Base-by-base conservation (phyloP, 2,888 invertebrate genomes). In the Pristionchus japonicus region DNA sequence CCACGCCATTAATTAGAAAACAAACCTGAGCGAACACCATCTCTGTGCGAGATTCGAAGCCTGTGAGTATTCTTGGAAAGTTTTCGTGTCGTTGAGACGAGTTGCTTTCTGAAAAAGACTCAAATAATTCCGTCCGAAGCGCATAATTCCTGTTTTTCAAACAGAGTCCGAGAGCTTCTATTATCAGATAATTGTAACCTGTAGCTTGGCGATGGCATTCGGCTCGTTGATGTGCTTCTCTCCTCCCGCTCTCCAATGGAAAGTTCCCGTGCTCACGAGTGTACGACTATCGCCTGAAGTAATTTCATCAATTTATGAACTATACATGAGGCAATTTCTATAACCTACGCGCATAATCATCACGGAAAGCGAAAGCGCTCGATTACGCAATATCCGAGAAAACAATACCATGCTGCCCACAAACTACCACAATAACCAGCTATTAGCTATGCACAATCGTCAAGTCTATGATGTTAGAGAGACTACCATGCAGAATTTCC, bases 161-260 rank as follows among this genome's bases (percentile, higher is more conserved):
- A 15, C 67, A 49, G 64, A 1, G 43, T 27, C 0, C 13, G 13
- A 67, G 40, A 52, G 4, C 13, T 64, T 70, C 37, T 13, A 37
- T 20, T 34, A 70, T 34, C 31, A 11, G 23, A 17, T 40, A 40
- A 80, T 27, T 61, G n/a, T n/a, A n/a, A 96, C 96, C 96, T 96
- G 96, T 49, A 97, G 95, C 92, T 96, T 96, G n/a, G 96, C 96
- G 90, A 96, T 96, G 90, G 97, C 96, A 92, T 96, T 95, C 0
- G 99, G 99, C 94, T 99, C 98, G 95, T 99, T 99, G 94, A 99
- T 97, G 95, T 99, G 99, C 92, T 97, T 97, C 95, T 99, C 99
- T 3, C 99, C 99, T 3, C 95, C 94, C 52, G 94, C 93, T 92
- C 99, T 96, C 98, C 98, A 99, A 95, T 99, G 98, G 95, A 97